These are phyloP conservation scores for Stomatorhinus ivindoensis DNA, from an alignment of 2,113 vertebrate species.

Conservation along the genomic window DNA sequence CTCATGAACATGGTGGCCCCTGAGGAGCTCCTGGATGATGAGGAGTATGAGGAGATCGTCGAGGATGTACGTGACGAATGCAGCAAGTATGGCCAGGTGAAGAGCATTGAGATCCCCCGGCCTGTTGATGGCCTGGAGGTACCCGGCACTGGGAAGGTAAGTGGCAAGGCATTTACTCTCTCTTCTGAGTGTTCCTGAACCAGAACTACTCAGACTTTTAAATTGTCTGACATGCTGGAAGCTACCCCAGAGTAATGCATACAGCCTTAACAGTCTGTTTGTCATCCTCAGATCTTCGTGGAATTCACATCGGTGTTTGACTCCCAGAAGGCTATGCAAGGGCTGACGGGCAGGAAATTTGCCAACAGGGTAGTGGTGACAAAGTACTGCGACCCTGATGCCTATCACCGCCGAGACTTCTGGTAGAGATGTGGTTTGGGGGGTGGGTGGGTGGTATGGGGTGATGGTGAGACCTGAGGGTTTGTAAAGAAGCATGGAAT, in stretches of 20 bases:
- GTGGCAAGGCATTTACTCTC: background rate
- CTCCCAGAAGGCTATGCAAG: constrained; percentile 94
- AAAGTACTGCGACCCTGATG: constrained; percentile 90
- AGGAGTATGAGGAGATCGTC: constrained; percentile 87
- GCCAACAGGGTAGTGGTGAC: constrained; percentile 91
- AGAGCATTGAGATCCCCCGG: constrained; percentile 87
- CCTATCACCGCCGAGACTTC: constrained; percentile 86
- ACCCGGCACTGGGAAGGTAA: constrained; percentile 84
- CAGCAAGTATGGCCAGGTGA: constrained; percentile 85
- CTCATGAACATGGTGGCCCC: constrained; percentile 94
- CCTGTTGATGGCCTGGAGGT: constrained; percentile 87
- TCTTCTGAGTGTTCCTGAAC: background rate
- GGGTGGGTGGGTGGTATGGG: background rate
- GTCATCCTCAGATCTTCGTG: constrained; percentile 73
- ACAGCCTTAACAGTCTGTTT: background rate
- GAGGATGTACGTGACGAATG: constrained; percentile 85
- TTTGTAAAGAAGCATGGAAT: background rate
- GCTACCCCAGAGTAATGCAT: background rate
- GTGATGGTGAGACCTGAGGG: background rate
- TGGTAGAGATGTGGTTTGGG: constrained; percentile 68
- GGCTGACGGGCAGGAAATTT: constrained; percentile 84
- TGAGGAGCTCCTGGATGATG: constrained; percentile 81
- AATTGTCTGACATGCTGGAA: background rate
- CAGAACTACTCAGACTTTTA: background rate
- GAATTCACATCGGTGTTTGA: constrained; percentile 86